A percentile compares a stretch with the other conserved stretches of the same genome.
Conservation (phyloP, 2,797 vertebrate species). For the Tiaroga cobitis region DNA sequence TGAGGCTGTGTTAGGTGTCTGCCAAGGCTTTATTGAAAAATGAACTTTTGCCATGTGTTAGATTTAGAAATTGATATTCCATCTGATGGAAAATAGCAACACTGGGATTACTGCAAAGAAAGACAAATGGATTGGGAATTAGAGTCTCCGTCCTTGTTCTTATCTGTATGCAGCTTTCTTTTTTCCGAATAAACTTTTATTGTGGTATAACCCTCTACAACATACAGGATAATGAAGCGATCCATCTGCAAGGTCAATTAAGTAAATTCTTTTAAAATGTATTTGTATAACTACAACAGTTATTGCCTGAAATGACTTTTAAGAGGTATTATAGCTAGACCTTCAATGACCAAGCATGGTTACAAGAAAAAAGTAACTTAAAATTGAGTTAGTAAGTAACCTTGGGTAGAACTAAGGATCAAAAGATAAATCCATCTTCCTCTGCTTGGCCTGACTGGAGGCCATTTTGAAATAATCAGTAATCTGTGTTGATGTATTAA, state of each 20-base stretch:
- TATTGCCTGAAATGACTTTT: neutral
- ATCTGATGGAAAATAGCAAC: constrained; percentile 26
- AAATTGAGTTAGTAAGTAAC: constrained; percentile 5
- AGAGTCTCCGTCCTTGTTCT: neutral
- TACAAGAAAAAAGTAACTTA: neutral
- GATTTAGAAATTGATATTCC: constrained; percentile 19
- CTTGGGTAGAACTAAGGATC: neutral
- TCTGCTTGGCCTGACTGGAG: neutral
- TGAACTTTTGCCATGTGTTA: constrained; percentile 6
- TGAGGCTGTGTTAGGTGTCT: neutral
- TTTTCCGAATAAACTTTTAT: neutral
- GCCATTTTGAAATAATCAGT: neutral
- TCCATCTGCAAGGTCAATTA: neutral
- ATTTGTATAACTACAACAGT: neutral
- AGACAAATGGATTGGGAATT: constrained; percentile 8
- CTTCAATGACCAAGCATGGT: constrained; percentile 5
- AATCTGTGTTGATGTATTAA: constrained; percentile 6
- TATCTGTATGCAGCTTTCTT: neutral
- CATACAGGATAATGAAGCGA: neutral
- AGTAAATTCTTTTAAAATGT: neutral
- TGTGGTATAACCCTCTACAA: neutral
- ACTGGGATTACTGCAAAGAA: constrained; percentile 13
- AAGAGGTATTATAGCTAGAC: neutral
- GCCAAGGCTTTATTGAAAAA: constrained; percentile 20
- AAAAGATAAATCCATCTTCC: constrained; percentile 5